Base-by-base conservation (phyloP, 2,888 invertebrate species). In the Rhingia rostrata region DNA sequence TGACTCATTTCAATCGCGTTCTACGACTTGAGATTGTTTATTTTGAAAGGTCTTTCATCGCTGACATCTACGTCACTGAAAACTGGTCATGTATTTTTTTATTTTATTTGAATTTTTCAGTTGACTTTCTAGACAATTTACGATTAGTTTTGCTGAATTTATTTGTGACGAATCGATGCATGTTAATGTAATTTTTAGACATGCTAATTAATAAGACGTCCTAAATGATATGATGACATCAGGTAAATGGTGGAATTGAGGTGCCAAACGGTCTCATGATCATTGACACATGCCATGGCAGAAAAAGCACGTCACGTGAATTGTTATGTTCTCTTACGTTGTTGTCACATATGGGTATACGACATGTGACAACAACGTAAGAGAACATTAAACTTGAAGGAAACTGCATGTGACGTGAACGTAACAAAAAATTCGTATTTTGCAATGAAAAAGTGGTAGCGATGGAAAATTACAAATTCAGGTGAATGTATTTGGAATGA, bases 1-100 rank as follows among this genome's bases (percentile, higher is more conserved):
- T 72, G 61, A 72, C 61, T 72, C 60, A 72, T 41, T 22, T 49
- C 35, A 39, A 22, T 51, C 49, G 43, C 33, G 49, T 47, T 41
- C 35, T 51, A 7, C 4, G 33, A 41, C 33, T 7, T 10, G 10
- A 37, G 39, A 9, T 32, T 61, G 61, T 4, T 43, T 41, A 7
- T 39, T 32, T 53, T 66, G 32, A 22, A 22, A 22, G 10, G 43
- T 9, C 2, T 7, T 39, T 37, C 39, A 12, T 14, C 3, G 4
- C 6, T 14, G 49, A 30, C 22, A 9, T 30, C 56, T 30, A 60
- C 70, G 70, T 70, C 70, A 70, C 22, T 39, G 4, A 14, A 5
- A 69, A 41, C 14, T 10, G 33, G 14, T 10, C 49, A 37, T 69
- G 33, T 33, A 47, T 10, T 51, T 22, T 22, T n/a, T 35, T 47